A percentile compares a stretch with the other conserved stretches of the same genome.
Conservation (phyloP, 2,113 vertebrate species). For the Raphicerus campestris region DNA sequence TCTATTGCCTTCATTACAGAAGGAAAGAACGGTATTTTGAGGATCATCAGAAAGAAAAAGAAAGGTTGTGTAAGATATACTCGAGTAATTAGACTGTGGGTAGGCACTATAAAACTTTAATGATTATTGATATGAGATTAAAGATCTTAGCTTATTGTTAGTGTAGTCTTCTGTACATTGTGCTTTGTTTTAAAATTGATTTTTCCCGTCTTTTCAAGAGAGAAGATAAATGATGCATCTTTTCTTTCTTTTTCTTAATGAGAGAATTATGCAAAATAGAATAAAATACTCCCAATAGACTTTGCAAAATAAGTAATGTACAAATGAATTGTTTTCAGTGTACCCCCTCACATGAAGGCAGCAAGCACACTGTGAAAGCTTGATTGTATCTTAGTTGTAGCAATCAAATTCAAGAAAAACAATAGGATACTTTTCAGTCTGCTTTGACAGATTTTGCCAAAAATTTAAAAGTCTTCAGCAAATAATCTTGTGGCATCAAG, state of each 20-base stretch:
- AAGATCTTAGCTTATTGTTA: constrained; percentile 51
- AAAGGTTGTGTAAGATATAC: neutral
- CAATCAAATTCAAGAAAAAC: constrained; percentile 53
- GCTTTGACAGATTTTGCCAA: constrained; percentile 41
- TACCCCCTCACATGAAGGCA: neutral
- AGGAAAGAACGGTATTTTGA: constrained; percentile 16
- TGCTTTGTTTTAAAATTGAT: constrained; percentile 42
- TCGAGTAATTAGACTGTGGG: constrained; percentile 41
- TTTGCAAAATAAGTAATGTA: constrained; percentile 16
- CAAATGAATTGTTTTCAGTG: constrained; percentile 52
- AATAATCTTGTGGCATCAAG: neutral
- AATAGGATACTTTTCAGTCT: constrained; percentile 24
- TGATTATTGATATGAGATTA: constrained; percentile 70
- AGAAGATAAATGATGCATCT: constrained; percentile 43
- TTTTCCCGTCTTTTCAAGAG: constrained; percentile 2
- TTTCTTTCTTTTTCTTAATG: constrained; percentile 46
- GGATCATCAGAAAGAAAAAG: neutral
- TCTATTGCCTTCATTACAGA: constrained; percentile 60
- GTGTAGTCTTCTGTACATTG: constrained; percentile 34
- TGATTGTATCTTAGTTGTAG: constrained; percentile 64
- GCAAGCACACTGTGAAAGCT: constrained; percentile 29
- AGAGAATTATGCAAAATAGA: constrained; percentile 50
- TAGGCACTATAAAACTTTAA: constrained; percentile 56
- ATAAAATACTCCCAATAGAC: constrained; percentile 51
- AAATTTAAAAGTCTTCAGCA: constrained; percentile 5